Evolutionary conservation across 2,888 invertebrate genomes (phyloP).

Genomic region (Pogonocherus hispidulus): DNA sequence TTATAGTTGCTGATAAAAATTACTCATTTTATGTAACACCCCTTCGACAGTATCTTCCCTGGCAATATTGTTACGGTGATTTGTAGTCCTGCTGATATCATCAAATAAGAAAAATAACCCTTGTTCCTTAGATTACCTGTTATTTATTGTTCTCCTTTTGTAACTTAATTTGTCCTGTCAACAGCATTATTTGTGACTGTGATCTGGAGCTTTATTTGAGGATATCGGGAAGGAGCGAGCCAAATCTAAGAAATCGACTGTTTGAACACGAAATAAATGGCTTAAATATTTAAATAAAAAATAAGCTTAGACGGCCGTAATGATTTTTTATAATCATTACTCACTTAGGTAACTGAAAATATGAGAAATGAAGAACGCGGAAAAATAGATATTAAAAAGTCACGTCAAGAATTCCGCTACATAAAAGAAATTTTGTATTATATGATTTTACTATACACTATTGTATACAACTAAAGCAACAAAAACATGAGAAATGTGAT

Average conservation of each 20-base stretch:
- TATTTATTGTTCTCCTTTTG: not conserved
- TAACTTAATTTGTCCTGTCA: conserved; percentile 3
- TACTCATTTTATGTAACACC: not conserved
- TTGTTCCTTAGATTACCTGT: conserved; percentile 15
- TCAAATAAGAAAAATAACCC: conserved; percentile 16
- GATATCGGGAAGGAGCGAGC: not conserved
- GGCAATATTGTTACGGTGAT: conserved; percentile 7
- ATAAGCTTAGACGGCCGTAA: no score
- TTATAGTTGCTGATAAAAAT: conserved; percentile 2
- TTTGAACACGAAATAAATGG: not conserved
- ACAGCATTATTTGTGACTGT: not conserved
- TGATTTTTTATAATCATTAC: no score
- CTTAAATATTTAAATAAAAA: not conserved
- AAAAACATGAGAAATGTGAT: no score
- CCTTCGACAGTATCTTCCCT: conserved; percentile 2
- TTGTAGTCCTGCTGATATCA: conserved; percentile 12
- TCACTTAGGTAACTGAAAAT: no score
- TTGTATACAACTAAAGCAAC: no score
- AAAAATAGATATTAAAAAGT: no score
- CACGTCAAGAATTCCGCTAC: no score
- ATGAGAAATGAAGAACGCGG: no score
- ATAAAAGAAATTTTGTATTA: no score
- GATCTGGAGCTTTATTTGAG: not conserved
- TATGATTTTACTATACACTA: no score
- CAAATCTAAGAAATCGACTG: not conserved